Evolutionary conservation across 2,888 invertebrate species (phyloP), one percentile per base, ranked within the genome.

Genomic region (Carpatolechia fugitivella): DNA sequence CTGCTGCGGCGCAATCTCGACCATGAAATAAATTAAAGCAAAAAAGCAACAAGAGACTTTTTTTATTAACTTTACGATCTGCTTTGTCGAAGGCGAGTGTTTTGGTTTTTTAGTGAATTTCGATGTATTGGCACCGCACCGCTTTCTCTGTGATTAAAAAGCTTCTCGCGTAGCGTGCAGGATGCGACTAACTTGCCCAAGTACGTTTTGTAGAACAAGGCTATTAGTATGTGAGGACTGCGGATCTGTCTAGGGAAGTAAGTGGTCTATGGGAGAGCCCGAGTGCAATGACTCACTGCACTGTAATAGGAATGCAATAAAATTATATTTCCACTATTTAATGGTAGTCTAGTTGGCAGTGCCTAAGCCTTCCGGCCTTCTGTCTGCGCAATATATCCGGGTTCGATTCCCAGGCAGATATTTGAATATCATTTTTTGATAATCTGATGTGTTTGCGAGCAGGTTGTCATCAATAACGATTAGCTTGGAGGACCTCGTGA

Each of bases 141-240:
- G 66, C 84, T 84, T 83, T 83, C 84, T 80, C 83, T 78, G 76
- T 78, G 24, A 24, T 24, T 24, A 70, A 72, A 63, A 64, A 60
- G 65, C 72, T 52, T 62, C 60, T 72, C 69, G 69, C 71, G 72
- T 73, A 60, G 61, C 35, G 36, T 56, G 64, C 69, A 72, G 72
- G 69, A 70, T 68, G 55, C 59, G 59, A 24, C 31, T 20, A 31
- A 20, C 38, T 38, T 24, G 33, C n/a, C n/a, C n/a, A 44, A 56
- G 68, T 56, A 60, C 65, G 59, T 60, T 69, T 68, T 65, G 65
- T 74, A 57, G 72, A 63, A 57, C 72, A 40, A 13, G 40, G 30
- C 55, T 46, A 44, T 54, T 49, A 56, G 47, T 49, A 54, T 54
- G 51, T 50, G 16, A 20, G 47, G 44, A 44, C n/a, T 38, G 48